Conservation (phyloP, 2,113 vertebrate species). For the Serilophus lunatus region DNA sequence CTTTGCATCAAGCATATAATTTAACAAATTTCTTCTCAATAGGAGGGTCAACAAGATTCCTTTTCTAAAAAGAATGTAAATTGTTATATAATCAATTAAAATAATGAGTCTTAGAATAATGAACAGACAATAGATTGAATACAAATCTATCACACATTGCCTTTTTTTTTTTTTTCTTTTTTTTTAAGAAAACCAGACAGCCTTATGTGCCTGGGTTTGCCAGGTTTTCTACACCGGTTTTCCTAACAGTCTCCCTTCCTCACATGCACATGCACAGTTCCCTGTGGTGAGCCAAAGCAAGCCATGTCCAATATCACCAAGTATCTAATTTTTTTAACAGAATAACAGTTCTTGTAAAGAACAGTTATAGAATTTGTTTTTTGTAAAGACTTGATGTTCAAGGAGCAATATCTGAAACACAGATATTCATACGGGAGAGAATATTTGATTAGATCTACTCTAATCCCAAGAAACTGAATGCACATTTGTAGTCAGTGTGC, state of each 20-base stretch:
- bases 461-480: not conserved
- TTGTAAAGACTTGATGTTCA: not conserved
- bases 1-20: not conserved
- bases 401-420: not conserved
- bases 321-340: not conserved
- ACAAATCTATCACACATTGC: not conserved
- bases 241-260: not conserved
- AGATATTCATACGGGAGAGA: not conserved
- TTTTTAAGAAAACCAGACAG: not conserved
- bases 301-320: not conserved
- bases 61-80: not conserved
- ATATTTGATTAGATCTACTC: not conserved
- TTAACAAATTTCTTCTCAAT: not conserved
- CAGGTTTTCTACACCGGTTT: not conserved
- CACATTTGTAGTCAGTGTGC: not conserved
- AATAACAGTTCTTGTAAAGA: not conserved
- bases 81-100: not conserved
- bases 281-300: not conserved
- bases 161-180: accelerated
- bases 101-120: not conserved
- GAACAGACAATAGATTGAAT: not conserved
- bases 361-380: not conserved
- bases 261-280: not conserved
- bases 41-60: not conserved
- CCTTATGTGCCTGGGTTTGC: not conserved